Evolutionary conservation across 2,888 invertebrate species (phyloP).

Genomic region (Drosophila niveifrons): DNA sequence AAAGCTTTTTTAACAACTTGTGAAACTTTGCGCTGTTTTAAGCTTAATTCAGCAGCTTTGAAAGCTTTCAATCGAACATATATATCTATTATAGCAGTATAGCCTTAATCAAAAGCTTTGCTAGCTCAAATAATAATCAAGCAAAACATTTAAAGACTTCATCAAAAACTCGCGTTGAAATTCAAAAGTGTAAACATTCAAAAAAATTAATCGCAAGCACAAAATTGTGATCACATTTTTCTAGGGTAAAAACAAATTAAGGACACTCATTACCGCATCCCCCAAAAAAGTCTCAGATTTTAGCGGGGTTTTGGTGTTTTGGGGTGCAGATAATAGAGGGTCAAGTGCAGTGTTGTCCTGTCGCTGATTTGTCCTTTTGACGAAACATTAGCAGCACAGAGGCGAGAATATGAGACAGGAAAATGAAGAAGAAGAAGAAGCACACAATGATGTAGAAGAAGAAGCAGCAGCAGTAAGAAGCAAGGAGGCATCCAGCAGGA

Average conservation of each 20-base stretch:
- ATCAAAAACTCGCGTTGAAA: background rate
- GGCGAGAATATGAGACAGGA: constrained; percentile 54
- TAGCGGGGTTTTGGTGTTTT: background rate
- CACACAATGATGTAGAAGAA: constrained; percentile 28
- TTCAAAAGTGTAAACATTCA: constrained; percentile 37
- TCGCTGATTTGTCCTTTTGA: constrained; percentile 65
- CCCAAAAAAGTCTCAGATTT: background rate
- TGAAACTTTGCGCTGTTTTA: no score
- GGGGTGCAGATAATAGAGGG: constrained; percentile 19
- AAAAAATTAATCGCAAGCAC: constrained; percentile 51
- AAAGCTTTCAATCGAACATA: constrained; percentile 1
- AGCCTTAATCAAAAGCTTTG: background rate
- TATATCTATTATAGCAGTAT: no score
- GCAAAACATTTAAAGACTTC: background rate
- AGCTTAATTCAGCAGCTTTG: background rate
- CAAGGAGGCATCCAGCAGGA: constrained; percentile 49
- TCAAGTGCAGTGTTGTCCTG: constrained; percentile 47
- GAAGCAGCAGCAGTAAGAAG: constrained; percentile 17
- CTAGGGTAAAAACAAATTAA: constrained; percentile 41
- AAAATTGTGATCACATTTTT: constrained; percentile 54
- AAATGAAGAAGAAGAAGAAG: background rate
- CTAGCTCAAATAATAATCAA: constrained; percentile 1
- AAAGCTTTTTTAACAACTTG: no score
- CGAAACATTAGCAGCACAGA: constrained; percentile 68
- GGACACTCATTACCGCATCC: constrained; percentile 35